phyloP scores from a whole-genome alignment of 2,797 vertebrate species.

The Craterocephalus amniculus region DNA sequence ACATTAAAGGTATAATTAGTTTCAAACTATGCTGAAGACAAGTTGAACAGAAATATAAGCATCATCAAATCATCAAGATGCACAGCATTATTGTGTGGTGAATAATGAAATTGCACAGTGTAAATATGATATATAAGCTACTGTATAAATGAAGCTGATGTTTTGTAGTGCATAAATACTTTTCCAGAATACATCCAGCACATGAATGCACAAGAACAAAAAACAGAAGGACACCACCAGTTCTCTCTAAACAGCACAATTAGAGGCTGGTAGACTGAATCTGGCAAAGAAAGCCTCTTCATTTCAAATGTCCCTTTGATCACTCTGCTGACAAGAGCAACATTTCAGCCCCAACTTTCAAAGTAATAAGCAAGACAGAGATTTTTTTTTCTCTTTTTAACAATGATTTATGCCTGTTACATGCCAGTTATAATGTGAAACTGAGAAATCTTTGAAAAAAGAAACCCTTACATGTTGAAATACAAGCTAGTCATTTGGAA shows the following conservation, averaged over 20 bases:
- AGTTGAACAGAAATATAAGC: conserved; percentile 22
- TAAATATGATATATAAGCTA: conserved; percentile 49
- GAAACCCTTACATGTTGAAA: conserved; percentile 17
- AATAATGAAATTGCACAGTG: conserved; percentile 37
- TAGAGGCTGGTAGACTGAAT: conserved; percentile 58
- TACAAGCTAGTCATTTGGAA: neutral
- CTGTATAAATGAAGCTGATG: conserved; percentile 60
- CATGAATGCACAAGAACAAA: conserved; percentile 59
- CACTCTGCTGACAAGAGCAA: conserved; percentile 64
- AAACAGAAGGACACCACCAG: conserved; percentile 48
- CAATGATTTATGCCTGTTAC: conserved; percentile 27
- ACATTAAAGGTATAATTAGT: conserved; percentile 13
- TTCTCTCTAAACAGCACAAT: conserved; percentile 59
- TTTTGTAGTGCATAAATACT: conserved; percentile 61
- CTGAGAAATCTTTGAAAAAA: neutral
- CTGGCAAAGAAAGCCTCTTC: conserved; percentile 40
- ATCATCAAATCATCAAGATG: conserved; percentile 22
- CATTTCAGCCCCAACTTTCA: conserved; percentile 48
- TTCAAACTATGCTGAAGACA: conserved; percentile 1
- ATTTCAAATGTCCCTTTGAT: conserved; percentile 71
- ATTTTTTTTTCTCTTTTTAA: conserved; percentile 24
- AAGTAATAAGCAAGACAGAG: conserved; percentile 33
- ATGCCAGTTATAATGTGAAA: conserved; percentile 21
- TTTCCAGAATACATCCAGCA: conserved; percentile 48
- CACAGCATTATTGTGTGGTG: conserved; percentile 4